A percentile compares a stretch with the other conserved stretches of the same genome.
Evolutionary conservation across 2,888 invertebrate species (phyloP).

Genomic region (Ophioninae sp.): DNA sequence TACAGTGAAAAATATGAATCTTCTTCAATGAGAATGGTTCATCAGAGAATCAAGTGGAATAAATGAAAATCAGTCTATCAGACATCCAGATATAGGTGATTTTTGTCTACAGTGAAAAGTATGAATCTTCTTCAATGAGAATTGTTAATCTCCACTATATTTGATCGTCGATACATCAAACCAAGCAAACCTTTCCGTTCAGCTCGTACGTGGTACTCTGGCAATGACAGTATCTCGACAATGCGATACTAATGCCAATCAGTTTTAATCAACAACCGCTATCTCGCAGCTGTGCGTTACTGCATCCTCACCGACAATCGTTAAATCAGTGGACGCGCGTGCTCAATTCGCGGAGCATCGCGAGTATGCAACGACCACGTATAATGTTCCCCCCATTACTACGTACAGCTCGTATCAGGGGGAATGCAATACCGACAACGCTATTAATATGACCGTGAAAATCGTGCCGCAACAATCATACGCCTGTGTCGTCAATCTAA

Average conservation of each 20-base stretch:
- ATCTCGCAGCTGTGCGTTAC: background rate
- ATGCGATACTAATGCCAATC: constrained; percentile 30
- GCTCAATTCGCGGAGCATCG: constrained; percentile 34
- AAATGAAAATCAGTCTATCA: no score
- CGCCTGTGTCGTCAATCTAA: constrained; percentile 49
- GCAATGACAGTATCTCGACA: constrained; percentile 20
- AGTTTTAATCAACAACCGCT: constrained; percentile 34
- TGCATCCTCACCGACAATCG: constrained; percentile 43
- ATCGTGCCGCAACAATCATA: constrained; percentile 59
- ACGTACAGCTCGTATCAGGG: constrained; percentile 1
- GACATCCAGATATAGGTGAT: background rate
- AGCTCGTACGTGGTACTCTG: background rate
- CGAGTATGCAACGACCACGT: constrained; percentile 36
- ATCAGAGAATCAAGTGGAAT: no score
- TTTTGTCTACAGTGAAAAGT: background rate
- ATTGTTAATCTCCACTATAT: background rate
- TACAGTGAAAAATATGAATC: no score
- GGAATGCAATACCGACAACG: constrained; percentile 39
- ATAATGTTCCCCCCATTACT: constrained; percentile 3
- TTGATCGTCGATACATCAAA: background rate
- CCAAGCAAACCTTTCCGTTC: background rate
- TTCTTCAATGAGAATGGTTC: no score
- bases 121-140: background rate
- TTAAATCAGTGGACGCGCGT: constrained; percentile 34
- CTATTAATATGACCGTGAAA: constrained; percentile 66